Percentiles rank a stretch among this genome's conserved stretches.
Evolutionary conservation across 1,140 invertebrate genomes (phyloP).

Genomic region (Drosophila simulans): DNA sequence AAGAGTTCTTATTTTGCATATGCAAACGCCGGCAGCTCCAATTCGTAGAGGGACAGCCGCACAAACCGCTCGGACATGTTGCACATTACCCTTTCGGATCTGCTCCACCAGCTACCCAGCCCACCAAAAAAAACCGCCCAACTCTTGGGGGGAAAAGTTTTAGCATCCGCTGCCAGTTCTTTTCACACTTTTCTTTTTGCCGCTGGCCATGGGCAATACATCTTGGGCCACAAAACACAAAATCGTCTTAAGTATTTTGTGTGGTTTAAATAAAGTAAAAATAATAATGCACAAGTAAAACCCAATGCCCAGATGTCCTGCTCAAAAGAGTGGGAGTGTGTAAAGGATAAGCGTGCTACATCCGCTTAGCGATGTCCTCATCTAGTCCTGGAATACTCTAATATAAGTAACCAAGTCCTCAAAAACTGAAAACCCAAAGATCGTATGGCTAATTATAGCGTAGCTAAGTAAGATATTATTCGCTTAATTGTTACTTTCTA

Average conservation of each 20-base stretch:
- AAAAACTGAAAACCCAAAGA: background rate
- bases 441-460: background rate
- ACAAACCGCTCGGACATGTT: slow-evolving; percentile 57
- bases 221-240: slow-evolving; percentile 81
- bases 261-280: slow-evolving; percentile 83
- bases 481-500: background rate
- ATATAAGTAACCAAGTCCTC: background rate
- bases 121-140: background rate
- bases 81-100: slow-evolving; percentile 53
- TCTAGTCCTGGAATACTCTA: slow-evolving; percentile 28
- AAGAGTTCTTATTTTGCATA: slow-evolving; percentile 74
- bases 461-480: no score
- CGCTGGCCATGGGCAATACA: slow-evolving; percentile 77
- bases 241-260: slow-evolving; percentile 83
- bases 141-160: slow-evolving; percentile 51
- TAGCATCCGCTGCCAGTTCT: slow-evolving; percentile 59
- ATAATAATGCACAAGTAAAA: slow-evolving; percentile 78
- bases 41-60: slow-evolving; percentile 29
- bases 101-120: background rate
- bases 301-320: slow-evolving; percentile 57
- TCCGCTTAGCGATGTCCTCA: slow-evolving; percentile 72
- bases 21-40: slow-evolving; percentile 53
- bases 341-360: slow-evolving; percentile 75
- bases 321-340: slow-evolving; percentile 39
- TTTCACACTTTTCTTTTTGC: slow-evolving; percentile 65